Conservation (phyloP, 1,140 invertebrate species). For the Drosophila pachea region DNA sequence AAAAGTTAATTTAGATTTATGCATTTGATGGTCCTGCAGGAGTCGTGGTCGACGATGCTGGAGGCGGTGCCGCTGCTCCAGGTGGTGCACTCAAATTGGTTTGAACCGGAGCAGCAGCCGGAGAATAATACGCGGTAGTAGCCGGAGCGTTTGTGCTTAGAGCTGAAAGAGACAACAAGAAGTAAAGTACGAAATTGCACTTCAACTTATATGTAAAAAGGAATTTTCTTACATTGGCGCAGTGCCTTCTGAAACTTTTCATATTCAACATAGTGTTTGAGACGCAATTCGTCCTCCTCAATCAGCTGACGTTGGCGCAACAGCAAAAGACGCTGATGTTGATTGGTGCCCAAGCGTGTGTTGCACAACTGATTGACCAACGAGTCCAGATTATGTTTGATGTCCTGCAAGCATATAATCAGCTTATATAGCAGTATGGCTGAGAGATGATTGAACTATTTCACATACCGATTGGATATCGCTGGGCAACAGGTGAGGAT, state of each 20-base stretch:
- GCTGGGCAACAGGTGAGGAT: conserved; percentile 73
- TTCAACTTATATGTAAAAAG: background rate
- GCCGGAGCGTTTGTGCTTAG: conserved; percentile 74
- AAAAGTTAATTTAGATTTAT: conserved; percentile 39
- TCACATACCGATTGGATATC: conserved; percentile 75
- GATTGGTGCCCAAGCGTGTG: conserved; percentile 74
- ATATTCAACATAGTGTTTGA: conserved; percentile 78
- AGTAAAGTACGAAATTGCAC: background rate
- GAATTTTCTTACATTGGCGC: conserved; percentile 64
- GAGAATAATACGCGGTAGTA: conserved; percentile 61
- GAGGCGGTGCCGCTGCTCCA: conserved; percentile 30
- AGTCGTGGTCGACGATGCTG: conserved; percentile 52
- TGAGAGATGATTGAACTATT: background rate
- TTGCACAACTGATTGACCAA: conserved; percentile 75
- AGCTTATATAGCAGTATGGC: background rate
- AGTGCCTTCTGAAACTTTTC: conserved; percentile 78
- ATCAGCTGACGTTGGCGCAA: conserved; percentile 77
- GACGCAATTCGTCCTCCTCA: conserved; percentile 76
- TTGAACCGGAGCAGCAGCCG: conserved; percentile 63
- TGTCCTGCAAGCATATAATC: conserved; percentile 52
- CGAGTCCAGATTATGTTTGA: conserved; percentile 78
- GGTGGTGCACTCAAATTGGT: conserved; percentile 58
- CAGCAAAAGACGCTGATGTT: conserved; percentile 73
- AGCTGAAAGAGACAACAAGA: conserved; percentile 23
- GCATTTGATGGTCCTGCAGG: conserved; percentile 57